These are phyloP conservation scores for Sycophila texana DNA, from an alignment of 2,888 invertebrate species.

Conservation along the genomic window DNA sequence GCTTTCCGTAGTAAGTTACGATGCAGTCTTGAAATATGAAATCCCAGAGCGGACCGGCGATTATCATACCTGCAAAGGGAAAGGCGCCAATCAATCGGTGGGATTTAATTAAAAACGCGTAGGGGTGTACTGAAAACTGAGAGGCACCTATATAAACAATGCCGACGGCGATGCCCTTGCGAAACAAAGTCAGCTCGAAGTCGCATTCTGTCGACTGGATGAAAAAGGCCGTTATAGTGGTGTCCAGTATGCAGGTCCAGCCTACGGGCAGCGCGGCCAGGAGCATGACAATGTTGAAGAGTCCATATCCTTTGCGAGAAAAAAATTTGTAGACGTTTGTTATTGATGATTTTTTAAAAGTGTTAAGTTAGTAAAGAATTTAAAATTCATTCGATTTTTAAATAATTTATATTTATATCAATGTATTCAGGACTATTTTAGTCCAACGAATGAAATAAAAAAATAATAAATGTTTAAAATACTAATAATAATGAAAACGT, in stretches of 20 bases:
- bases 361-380: background rate
- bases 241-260: conserved; percentile 83
- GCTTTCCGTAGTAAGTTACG: conserved; percentile 82
- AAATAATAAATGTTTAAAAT: no score
- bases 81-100: background rate
- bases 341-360: background rate
- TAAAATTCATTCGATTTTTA: background rate
- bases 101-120: background rate
- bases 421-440: background rate
- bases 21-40: conserved; percentile 84
- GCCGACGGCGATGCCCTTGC: conserved; percentile 85
- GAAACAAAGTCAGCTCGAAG: conserved; percentile 80
- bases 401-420: background rate
- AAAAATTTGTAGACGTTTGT: background rate
- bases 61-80: conserved; percentile 82
- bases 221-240: conserved; percentile 84
- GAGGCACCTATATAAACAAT: conserved; percentile 83
- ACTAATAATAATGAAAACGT: no score
- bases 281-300: conserved; percentile 82
- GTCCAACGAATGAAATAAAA: background rate
- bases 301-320: conserved; percentile 78
- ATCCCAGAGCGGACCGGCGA: conserved; percentile 86
- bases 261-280: conserved; percentile 80
- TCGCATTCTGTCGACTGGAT: conserved; percentile 87
- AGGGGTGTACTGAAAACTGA: background rate